phyloP scores from a whole-genome alignment of 2,797 vertebrate species.

The Muscicapa comitata region DNA sequence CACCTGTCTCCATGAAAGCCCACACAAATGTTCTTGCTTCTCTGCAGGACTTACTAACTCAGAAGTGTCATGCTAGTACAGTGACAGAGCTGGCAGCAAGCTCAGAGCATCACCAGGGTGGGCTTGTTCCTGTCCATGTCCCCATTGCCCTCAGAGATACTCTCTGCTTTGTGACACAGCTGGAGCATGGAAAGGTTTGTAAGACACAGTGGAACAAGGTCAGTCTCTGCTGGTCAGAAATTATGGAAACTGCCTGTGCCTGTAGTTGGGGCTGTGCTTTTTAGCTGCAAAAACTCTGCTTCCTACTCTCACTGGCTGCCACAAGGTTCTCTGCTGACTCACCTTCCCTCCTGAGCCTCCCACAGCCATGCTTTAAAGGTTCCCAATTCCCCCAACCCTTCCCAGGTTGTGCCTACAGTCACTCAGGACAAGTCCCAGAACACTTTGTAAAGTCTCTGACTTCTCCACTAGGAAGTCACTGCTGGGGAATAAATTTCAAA shows the following conservation, averaged over 20 bases:
- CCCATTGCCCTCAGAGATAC: not conserved
- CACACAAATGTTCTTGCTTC: not conserved
- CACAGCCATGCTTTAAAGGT: not conserved
- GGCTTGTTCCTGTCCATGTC: not conserved
- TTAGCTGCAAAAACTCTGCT: not conserved
- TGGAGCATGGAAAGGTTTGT: not conserved
- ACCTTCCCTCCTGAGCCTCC: not conserved
- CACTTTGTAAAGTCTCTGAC: not conserved
- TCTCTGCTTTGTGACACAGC: not conserved
- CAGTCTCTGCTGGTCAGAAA: not conserved
- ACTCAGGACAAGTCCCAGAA: not conserved
- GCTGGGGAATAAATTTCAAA: not conserved
- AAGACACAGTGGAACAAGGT: accelerated
- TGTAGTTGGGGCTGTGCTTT: not conserved
- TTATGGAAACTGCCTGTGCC: not conserved
- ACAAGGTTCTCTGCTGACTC: not conserved
- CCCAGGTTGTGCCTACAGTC: not conserved
- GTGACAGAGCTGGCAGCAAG: not conserved
- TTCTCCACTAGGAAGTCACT: not conserved
- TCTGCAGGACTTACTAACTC: not conserved
- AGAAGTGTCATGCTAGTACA: accelerated
- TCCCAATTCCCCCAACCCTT: not conserved
- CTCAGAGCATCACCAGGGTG: not conserved
- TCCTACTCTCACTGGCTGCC: not conserved
- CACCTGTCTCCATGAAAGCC: not conserved